Evolutionary conservation across 2,888 invertebrate species (phyloP).

Genomic region (Andrena praecox): DNA sequence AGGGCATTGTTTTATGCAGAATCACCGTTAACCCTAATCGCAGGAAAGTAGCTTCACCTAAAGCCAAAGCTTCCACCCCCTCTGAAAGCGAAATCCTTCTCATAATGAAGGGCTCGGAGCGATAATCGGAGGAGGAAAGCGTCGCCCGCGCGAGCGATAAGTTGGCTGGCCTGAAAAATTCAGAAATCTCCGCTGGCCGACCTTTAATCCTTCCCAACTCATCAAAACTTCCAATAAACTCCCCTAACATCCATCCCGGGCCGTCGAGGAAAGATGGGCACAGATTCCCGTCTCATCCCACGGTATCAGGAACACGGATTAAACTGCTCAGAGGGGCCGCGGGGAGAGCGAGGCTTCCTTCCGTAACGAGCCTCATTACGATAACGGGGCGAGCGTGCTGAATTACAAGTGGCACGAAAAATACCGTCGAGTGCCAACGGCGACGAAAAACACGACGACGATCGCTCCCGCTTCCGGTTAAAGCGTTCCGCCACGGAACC

Average conservation of each 20-base stretch:
- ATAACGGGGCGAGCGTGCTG: slow-evolving; percentile 51
- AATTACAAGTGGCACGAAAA: slow-evolving; percentile 57
- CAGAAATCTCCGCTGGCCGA: background rate
- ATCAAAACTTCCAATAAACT: slow-evolving; percentile 29
- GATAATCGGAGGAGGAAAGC: background rate
- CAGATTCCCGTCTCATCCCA: slow-evolving; percentile 3
- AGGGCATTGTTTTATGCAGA: no score
- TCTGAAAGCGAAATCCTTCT: background rate
- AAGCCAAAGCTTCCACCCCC: background rate
- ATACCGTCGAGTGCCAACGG: slow-evolving; percentile 25
- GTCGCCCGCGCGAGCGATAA: background rate
- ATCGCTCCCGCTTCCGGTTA: slow-evolving; percentile 35
- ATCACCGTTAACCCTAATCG: background rate
- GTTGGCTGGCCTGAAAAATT: background rate
- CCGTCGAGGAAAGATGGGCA: background rate
- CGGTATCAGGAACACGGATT: slow-evolving; percentile 30
- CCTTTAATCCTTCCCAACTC: slow-evolving; percentile 16
- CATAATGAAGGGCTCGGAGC: background rate
- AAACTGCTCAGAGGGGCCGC: slow-evolving; percentile 6
- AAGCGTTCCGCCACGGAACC: background rate
- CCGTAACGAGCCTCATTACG: slow-evolving; percentile 55
- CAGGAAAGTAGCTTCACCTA: background rate
- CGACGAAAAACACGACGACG: slow-evolving; percentile 37
- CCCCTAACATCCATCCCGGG: background rate
- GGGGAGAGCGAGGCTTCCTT: slow-evolving; percentile 6